phyloP scores from a whole-genome alignment of 1,140 invertebrate genomes.

The Penaeus chinensis region DNA sequence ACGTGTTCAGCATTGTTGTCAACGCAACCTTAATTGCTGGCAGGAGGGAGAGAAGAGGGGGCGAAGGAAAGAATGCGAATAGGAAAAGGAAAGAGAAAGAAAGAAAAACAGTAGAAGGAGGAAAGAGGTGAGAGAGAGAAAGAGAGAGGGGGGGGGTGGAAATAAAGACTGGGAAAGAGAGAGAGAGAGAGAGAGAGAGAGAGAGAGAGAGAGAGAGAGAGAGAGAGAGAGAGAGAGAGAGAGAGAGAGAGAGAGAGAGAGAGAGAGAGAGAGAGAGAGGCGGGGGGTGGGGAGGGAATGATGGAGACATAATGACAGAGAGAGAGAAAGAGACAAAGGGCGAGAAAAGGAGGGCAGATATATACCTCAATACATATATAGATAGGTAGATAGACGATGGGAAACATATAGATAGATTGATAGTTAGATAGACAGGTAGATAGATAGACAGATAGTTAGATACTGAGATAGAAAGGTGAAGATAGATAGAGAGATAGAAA shows the following conservation, averaged over 20 bases:
- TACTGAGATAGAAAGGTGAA: background rate
- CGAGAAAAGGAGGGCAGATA: too few relatives aligned
- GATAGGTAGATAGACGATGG: too few relatives aligned
- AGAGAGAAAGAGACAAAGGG: too few relatives aligned
- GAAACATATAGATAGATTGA: too few relatives aligned
- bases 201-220: background rate
- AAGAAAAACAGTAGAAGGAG: background rate
- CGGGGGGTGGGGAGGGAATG: background rate
- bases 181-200: too few relatives aligned
- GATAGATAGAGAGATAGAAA: conserved; percentile 21
- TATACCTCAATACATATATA: too few relatives aligned
- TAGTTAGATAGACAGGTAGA: too few relatives aligned
- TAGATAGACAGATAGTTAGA: background rate
- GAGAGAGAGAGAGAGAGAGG: background rate
- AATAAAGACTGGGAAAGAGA: background rate
- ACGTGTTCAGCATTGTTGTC: background rate
- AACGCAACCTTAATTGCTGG: conserved; percentile 10
- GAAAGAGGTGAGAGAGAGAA: background rate
- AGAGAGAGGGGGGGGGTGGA: background rate
- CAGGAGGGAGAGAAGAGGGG: background rate
- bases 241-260: background rate
- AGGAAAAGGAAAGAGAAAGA: background rate
- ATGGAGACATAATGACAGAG: too few relatives aligned
- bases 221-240: background rate
- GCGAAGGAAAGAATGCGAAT: background rate